Conservation (phyloP, 1,140 invertebrate genomes). For the Drosophila gunungcola region DNA sequence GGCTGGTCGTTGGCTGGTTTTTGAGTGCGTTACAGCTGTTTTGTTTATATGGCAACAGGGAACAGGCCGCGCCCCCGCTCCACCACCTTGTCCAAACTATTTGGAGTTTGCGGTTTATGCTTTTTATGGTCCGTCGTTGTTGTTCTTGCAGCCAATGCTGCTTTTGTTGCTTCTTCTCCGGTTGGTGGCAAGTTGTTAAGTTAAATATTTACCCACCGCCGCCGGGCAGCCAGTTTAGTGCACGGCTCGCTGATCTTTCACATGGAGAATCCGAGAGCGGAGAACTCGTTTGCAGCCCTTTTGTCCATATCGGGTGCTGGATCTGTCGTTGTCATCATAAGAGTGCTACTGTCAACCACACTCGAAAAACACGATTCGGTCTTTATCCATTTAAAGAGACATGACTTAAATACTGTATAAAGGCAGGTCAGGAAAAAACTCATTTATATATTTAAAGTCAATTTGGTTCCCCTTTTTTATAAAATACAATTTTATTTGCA, state of each 20-base stretch:
- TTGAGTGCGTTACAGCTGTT: slow-evolving; percentile 63
- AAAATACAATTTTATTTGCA: not conserved
- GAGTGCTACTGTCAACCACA: slow-evolving; percentile 33
- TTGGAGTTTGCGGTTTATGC: slow-evolving; percentile 59
- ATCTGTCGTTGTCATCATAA: slow-evolving; percentile 60
- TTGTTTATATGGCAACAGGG: slow-evolving; percentile 42
- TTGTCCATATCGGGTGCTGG: slow-evolving; percentile 66
- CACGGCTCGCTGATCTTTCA: slow-evolving; percentile 37
- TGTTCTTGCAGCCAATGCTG: slow-evolving; percentile 32
- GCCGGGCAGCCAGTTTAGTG: slow-evolving; percentile 42
- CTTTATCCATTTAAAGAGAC: not conserved
- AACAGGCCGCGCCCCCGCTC: slow-evolving; percentile 29
- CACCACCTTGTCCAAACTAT: slow-evolving; percentile 31
- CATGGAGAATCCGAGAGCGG: slow-evolving; percentile 20
- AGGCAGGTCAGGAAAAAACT: not conserved
- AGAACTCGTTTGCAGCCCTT: slow-evolving; percentile 60
- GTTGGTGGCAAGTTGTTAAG: slow-evolving; percentile 73
- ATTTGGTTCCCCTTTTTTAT: not conserved
- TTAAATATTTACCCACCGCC: slow-evolving; percentile 71
- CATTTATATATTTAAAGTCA: not conserved
- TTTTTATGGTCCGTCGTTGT: slow-evolving; percentile 65
- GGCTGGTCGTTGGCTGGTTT: slow-evolving; percentile 39
- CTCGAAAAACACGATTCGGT: slow-evolving; percentile 1
- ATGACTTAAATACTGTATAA: too few species aligned
- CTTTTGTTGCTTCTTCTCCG: slow-evolving; percentile 45